phyloP scores from a whole-genome alignment of 2,888 invertebrate species.

The Tenthredo distinguenda region DNA sequence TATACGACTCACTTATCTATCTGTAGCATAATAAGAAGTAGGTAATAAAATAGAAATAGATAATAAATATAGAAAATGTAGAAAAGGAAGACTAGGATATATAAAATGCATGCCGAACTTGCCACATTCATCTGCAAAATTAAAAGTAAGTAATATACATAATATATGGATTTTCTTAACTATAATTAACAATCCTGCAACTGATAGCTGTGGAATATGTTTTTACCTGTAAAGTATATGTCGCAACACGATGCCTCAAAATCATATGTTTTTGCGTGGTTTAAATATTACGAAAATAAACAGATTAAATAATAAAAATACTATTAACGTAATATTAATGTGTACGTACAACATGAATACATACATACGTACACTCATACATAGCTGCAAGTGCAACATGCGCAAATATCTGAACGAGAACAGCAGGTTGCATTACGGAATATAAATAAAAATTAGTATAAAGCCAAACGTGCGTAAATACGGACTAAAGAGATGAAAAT shows the following conservation, averaged over 20 bases:
- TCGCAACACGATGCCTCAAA: slow-evolving; percentile 35
- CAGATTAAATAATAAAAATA: slow-evolving; percentile 45
- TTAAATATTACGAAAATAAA: slow-evolving; percentile 44
- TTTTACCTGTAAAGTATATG: slow-evolving; percentile 42
- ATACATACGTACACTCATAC: neutral
- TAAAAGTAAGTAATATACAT: neutral
- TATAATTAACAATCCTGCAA: neutral
- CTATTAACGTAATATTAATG: slow-evolving; percentile 53
- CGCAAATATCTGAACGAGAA: slow-evolving; percentile 33
- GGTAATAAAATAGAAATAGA: slow-evolving; percentile 7
- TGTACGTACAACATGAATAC: neutral
- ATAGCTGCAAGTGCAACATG: slow-evolving; percentile 30
- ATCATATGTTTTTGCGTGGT: slow-evolving; percentile 44
- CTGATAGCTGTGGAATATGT: neutral
- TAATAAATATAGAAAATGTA: slow-evolving; percentile 14
- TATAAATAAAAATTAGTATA: slow-evolving; percentile 28
- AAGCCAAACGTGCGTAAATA: slow-evolving; percentile 28
- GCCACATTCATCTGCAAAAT: slow-evolving; percentile 29
- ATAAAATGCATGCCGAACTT: slow-evolving; percentile 19
- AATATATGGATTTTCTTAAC: slow-evolving; percentile 56
- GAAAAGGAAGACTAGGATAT: neutral
- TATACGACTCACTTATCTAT: slow-evolving; percentile 31
- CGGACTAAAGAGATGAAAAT: neutral
- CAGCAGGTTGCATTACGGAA: slow-evolving; percentile 22
- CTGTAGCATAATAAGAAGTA: slow-evolving; percentile 39